These are phyloP conservation scores for Stenodema calcarata DNA, from an alignment of 2,888 invertebrate genomes.

Conservation along the genomic window DNA sequence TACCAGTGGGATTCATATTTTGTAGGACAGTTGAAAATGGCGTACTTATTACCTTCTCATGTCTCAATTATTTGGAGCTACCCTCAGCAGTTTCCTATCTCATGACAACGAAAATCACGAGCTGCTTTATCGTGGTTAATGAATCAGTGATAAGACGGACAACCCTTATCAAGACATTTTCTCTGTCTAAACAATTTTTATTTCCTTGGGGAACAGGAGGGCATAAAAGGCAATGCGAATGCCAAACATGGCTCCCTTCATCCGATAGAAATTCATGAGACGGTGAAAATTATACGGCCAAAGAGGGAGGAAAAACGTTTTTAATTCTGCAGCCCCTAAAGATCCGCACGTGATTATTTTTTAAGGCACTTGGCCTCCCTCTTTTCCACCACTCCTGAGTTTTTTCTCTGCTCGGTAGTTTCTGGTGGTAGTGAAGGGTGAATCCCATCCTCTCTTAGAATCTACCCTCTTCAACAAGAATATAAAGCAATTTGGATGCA, in stretches of 20 bases:
- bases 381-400: neutral
- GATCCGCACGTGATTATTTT: slow-evolving; percentile 47
- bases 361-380: slow-evolving; percentile 20
- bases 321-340: slow-evolving; percentile 42
- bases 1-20: too few species aligned
- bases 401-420: neutral
- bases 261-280: slow-evolving; percentile 37
- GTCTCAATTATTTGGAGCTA: too few species aligned
- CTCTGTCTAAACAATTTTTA: neutral
- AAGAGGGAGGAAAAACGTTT: slow-evolving; percentile 18
- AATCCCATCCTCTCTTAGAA: neutral
- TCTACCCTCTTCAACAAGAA: neutral
- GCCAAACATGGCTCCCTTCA: slow-evolving; percentile 20
- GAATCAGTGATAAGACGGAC: neutral
- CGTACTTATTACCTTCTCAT: too few species aligned
- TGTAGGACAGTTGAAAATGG: too few species aligned
- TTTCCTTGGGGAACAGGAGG: neutral
- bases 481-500: slow-evolving; percentile 47
- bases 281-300: slow-evolving; percentile 38
- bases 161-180: neutral
- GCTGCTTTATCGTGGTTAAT: too few species aligned
- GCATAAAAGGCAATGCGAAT: slow-evolving; percentile 12
- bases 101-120: too few species aligned
- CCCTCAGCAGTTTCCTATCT: too few species aligned
- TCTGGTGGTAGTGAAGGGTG: neutral